Evolutionary conservation across 2,888 invertebrate genomes (phyloP).

Genomic region (Chouioia cunea): DNA sequence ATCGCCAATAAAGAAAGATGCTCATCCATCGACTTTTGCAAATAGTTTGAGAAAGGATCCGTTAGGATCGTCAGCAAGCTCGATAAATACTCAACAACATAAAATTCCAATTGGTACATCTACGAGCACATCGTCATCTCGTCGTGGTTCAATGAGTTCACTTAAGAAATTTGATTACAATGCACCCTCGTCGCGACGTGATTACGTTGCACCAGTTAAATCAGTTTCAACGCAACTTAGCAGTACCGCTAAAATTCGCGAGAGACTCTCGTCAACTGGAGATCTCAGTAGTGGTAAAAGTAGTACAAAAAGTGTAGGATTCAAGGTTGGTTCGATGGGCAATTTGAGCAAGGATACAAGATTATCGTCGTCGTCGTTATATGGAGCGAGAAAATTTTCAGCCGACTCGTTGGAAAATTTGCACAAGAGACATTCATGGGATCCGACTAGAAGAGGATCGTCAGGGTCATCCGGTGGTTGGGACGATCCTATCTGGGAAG

Average conservation of each 20-base stretch:
- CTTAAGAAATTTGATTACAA: conserved; percentile 61
- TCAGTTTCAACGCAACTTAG: conserved; percentile 49
- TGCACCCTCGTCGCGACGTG: conserved; percentile 61
- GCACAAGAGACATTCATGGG: conserved; percentile 77
- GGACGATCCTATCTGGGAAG: conserved; percentile 75
- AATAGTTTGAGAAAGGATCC: conserved; percentile 76
- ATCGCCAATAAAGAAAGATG: conserved; percentile 71
- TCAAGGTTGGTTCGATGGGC: conserved; percentile 57
- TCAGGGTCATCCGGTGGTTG: conserved; percentile 74
- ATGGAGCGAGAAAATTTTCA: conserved; percentile 71
- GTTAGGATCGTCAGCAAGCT: conserved; percentile 66
- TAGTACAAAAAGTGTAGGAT: conserved; percentile 60
- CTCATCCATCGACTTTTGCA: conserved; percentile 81
- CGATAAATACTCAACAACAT: conserved; percentile 56
- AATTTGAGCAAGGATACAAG: conserved; percentile 67
- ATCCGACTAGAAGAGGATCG: conserved; percentile 75
- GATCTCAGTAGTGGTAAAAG: conserved; percentile 52
- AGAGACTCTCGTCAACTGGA: conserved; percentile 63
- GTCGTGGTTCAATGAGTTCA: conserved; percentile 65
- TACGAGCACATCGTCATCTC: conserved; percentile 59
- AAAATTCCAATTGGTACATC: conserved; percentile 21
- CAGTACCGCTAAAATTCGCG: conserved; percentile 59
- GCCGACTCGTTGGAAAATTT: conserved; percentile 79
- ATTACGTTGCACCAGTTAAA: conserved; percentile 65
- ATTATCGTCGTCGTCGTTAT: conserved; percentile 58